Conservation (phyloP, 2,113 vertebrate genomes). For the Galbula dea region DNA sequence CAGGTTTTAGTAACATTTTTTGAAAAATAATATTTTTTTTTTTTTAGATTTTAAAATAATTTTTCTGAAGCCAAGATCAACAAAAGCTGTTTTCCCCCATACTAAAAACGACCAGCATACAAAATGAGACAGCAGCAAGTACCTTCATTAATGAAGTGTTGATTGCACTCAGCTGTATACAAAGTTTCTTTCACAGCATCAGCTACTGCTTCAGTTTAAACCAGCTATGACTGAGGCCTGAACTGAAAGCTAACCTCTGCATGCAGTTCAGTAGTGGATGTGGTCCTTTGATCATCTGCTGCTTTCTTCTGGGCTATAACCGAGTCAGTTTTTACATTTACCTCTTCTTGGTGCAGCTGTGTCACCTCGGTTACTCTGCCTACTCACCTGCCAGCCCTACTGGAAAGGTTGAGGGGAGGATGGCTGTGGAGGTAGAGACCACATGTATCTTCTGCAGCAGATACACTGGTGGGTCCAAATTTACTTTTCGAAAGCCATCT, state of each 20-base stretch:
- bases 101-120: neutral
- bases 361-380: neutral
- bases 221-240: neutral
- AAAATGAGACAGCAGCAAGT: neutral
- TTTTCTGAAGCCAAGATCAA: neutral
- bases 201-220: neutral
- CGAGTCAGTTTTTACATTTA: neutral
- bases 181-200: neutral
- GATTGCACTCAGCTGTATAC: fast-evolving
- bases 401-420: fast-evolving
- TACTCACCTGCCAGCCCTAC: neutral
- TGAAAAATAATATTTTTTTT: neutral
- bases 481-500: neutral
- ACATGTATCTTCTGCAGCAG: fast-evolving
- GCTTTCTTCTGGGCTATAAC: neutral
- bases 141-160: neutral
- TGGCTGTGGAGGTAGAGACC: neutral
- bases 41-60: neutral
- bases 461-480: neutral
- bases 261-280: neutral
- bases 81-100: neutral
- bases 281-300: neutral
- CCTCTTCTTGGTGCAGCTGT: neutral
- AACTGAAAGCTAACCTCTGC: too few species aligned
- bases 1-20: neutral